These are phyloP conservation scores for Plotosus lineatus DNA, from an alignment of 2,113 vertebrate species.

Conservation along the genomic window DNA sequence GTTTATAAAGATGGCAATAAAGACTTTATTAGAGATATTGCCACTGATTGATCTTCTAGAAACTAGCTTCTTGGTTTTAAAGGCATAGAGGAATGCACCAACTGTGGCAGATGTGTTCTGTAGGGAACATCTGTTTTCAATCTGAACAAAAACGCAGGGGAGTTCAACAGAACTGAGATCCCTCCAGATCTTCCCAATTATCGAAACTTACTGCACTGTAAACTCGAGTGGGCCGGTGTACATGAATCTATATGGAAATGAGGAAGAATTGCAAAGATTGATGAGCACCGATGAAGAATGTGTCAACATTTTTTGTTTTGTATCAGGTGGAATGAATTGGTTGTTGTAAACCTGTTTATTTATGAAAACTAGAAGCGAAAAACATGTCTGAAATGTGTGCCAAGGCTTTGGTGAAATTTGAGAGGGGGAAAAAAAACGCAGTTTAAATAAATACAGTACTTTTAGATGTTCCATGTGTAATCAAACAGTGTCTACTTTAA, in stretches of 20 bases:
- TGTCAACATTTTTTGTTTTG: conserved; percentile 2
- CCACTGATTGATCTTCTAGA: not conserved
- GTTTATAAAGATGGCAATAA: too few species aligned
- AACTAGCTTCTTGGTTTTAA: conserved; percentile 22
- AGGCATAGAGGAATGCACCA: conserved; percentile 10
- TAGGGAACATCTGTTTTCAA: conserved; percentile 42
- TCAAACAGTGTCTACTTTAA: not conserved
- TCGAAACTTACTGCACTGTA: conserved; percentile 18
- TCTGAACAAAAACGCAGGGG: conserved; percentile 27
- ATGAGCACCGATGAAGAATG: not conserved
- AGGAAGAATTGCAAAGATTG: not conserved
- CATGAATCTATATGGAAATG: not conserved
- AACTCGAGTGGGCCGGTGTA: conserved; percentile 35
- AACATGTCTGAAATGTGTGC: not conserved
- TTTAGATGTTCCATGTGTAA: not conserved
- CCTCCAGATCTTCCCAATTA: conserved; percentile 18
- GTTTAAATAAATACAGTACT: not conserved
- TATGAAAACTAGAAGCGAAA: not conserved
- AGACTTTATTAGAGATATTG: too few species aligned
- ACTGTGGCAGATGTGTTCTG: conserved; percentile 19
- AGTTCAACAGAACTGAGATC: conserved; percentile 31
- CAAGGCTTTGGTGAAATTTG: not conserved
- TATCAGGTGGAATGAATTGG: conserved; percentile 4
- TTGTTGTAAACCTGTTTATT: not conserved
- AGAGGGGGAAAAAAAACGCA: not conserved